These are phyloP conservation scores for Peromyscus californicus DNA, from an alignment of 2,113 vertebrate species.

Conservation along the genomic window DNA sequence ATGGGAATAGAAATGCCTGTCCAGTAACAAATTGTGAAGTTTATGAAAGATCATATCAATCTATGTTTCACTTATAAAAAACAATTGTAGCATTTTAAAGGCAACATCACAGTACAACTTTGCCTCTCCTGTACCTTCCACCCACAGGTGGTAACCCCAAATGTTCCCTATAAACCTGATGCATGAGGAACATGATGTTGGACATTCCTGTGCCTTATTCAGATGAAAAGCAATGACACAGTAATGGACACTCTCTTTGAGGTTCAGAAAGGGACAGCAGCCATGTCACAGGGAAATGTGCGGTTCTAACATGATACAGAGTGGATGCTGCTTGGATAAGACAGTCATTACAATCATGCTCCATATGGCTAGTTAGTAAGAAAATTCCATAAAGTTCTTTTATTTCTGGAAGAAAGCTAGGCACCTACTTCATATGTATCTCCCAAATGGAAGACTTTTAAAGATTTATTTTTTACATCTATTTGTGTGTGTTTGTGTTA, in stretches of 20 bases:
- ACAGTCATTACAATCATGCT: background rate
- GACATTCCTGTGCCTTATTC: background rate
- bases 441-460: background rate
- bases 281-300: background rate
- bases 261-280: background rate
- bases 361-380: background rate
- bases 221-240: background rate
- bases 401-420: background rate
- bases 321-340: background rate
- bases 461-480: background rate
- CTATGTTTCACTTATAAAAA: background rate
- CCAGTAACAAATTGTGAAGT: background rate
- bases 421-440: background rate
- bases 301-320: background rate
- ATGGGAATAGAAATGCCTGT: rapidly evolving
- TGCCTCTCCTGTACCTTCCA: background rate
- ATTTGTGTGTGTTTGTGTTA: background rate
- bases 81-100: background rate
- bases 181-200: background rate
- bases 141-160: no score
- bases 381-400: background rate
- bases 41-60: background rate
- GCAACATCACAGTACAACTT: background rate
- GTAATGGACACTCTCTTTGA: background rate
- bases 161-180: no score